Base-by-base conservation (phyloP, 2,113 vertebrate species). In the Neotoma lepida region DNA sequence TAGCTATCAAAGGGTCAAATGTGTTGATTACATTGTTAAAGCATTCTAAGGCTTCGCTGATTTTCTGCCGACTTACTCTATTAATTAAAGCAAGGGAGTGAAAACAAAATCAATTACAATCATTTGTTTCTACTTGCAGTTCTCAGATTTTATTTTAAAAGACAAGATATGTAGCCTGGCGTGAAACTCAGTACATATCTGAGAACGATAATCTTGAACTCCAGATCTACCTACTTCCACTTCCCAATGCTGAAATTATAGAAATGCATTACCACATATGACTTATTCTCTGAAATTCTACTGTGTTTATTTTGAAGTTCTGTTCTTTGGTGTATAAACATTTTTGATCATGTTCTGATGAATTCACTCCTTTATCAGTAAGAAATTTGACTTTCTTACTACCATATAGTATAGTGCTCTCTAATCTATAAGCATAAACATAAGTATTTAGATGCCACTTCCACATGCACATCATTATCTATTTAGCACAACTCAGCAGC, bases 51-150 rank as follows among this genome's bases (percentile, higher is more conserved):
- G 44, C 70, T 91, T 82, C 39, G 77, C 30, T 71, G 70, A 84
- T 78, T 91, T 91, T 91, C 77, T 88, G 46, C 70, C 88, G 90
- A 81, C 49, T 84, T 91, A n/a, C 51, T 96, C 17, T 85, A 56
- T 91, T 82, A 58, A 64, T 91, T 94, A 91, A 54, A 88, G n/a
- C 71, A 7, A 35, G 17, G 22, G 35, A 63, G 35, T 71, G n/a
- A 91, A 77, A 81, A 56, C 51, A 39, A 20, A 58, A 78, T 85
- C 46, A 91, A 77, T 71, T 88, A 15, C 61, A 91, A 88, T 77
- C 88, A 71, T 88, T 46, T 28, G 77, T 84, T 88, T 91, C 70
- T 92, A 35, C 68, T 74, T 44, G 12, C 58, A 91, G 12, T 68
- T 91, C 82, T 91, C 49, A 70, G 49, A 88, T 41, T 84, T 88